Conservation (phyloP, 2,113 vertebrate genomes). For the Hipposideros armiger region DNA sequence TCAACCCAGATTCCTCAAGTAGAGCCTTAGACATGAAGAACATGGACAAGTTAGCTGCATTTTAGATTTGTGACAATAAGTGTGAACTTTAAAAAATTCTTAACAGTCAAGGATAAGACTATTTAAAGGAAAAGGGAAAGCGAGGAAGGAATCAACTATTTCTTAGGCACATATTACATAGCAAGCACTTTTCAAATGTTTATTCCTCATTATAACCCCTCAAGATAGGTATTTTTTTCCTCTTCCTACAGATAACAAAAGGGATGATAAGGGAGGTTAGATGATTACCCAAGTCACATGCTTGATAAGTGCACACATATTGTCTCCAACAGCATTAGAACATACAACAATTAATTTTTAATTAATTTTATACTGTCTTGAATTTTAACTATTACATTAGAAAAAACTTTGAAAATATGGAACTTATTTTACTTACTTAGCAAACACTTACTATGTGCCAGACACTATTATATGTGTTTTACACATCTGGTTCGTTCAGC, state of each 20-base stretch:
- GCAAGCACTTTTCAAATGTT: background rate
- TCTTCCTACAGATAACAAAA: background rate
- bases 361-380: background rate
- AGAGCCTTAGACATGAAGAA: background rate
- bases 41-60: background rate
- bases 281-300: background rate
- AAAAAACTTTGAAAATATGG: background rate
- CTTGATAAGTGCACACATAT: background rate
- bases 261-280: background rate
- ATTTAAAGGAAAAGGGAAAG: background rate
- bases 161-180: background rate
- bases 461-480: background rate
- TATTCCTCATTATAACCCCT: background rate
- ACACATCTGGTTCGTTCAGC: background rate
- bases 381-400: background rate
- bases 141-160: background rate
- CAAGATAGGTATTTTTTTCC: background rate
- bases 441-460: background rate
- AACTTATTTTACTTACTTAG: constrained; percentile 23
- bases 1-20: background rate
- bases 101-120: background rate
- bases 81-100: background rate
- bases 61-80: background rate
- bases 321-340: background rate
- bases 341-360: background rate